Evolutionary conservation across 2,888 invertebrate species (phyloP).

Genomic region (Ceramica pisi): DNA sequence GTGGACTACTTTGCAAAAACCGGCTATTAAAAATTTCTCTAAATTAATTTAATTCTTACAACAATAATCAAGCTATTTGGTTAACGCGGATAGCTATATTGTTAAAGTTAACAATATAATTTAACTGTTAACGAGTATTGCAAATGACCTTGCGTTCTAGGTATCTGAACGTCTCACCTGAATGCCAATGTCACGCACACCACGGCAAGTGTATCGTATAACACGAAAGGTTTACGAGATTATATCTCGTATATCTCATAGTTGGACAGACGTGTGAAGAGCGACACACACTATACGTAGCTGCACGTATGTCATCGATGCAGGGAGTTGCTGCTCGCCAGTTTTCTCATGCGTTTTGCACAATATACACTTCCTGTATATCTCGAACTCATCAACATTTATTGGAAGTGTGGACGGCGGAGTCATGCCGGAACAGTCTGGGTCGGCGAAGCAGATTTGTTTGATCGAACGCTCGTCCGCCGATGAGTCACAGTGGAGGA

Average conservation of each 20-base stretch:
- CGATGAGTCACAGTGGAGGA: slow-evolving; percentile 83
- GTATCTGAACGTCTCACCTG: slow-evolving; percentile 83
- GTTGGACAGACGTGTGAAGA: slow-evolving; percentile 46
- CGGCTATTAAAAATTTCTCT: slow-evolving; percentile 25
- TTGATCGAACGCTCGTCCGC: slow-evolving; percentile 66
- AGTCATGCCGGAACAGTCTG: slow-evolving; percentile 78
- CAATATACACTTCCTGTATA: slow-evolving; percentile 69
- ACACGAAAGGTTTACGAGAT: slow-evolving; percentile 65
- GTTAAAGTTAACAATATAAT: slow-evolving; percentile 67
- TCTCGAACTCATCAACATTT: slow-evolving; percentile 59
- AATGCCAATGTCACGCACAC: slow-evolving; percentile 84
- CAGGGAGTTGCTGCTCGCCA: slow-evolving; percentile 50
- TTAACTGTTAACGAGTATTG: slow-evolving; percentile 76
- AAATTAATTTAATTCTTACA: slow-evolving; percentile 19
- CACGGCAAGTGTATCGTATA: slow-evolving; percentile 68
- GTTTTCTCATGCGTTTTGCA: slow-evolving; percentile 71
- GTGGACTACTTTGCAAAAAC: slow-evolving; percentile 33
- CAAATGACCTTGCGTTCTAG: slow-evolving; percentile 81
- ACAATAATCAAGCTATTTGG: slow-evolving; percentile 33
- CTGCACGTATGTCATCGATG: slow-evolving; percentile 54
- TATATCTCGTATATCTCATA: slow-evolving; percentile 58
- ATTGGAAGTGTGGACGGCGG: slow-evolving; percentile 60
- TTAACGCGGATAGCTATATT: slow-evolving; percentile 33
- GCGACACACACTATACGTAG: slow-evolving; percentile 32
- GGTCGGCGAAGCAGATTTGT: slow-evolving; percentile 71